Base-by-base conservation (phyloP, 1,140 invertebrate species). In the Zelostemma sp. region DNA sequence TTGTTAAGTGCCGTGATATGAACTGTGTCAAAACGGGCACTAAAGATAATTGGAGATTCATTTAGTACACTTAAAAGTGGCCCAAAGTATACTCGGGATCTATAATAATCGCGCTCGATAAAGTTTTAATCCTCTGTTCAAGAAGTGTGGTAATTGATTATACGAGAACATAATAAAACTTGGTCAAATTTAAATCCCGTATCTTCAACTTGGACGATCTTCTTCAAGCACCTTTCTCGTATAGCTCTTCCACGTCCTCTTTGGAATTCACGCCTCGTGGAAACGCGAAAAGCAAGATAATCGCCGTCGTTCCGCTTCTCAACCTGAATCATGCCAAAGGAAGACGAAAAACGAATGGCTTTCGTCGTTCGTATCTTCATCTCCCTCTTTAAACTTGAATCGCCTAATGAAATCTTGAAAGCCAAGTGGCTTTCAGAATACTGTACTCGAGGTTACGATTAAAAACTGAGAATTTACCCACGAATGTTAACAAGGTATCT, bases 251-350 rank as follows among this genome's bases (percentile, higher is more conserved):
- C 18, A 40, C 35, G n/a, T 53, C 35, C 35, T 19, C 33, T 53
- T 41, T 53, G 16, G 18, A 53, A 40, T 38, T 53, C 12, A 15
- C 33, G 49, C 18, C 49, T 53, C 2, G 48, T 50, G 15, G 16
- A 50, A 35, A 50, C 8, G 14, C 11, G 28, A 50, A 50, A 35
- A 50, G 48, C 12, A 50, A 50, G 31, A 50, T 50, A 50, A 35
- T 50, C 48, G 16, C 12, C 12, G 16, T 41, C 49, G 8, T 17
- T 19, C 15, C 11, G 8, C 17, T 15, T 8, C 16, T 38, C 49
- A 41, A 53, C 49, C 40, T 14, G 8, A 38, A 53, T 16, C 15
- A 38, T 38, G 31, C 48, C 14, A 17, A 18, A 51, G 17, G 12
- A 35, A 51, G 11, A 31, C 15, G 31, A 51, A 17, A 18, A 28